Evolutionary conservation across 2,113 vertebrate species (phyloP).

Genomic region (Gavialis gangeticus): DNA sequence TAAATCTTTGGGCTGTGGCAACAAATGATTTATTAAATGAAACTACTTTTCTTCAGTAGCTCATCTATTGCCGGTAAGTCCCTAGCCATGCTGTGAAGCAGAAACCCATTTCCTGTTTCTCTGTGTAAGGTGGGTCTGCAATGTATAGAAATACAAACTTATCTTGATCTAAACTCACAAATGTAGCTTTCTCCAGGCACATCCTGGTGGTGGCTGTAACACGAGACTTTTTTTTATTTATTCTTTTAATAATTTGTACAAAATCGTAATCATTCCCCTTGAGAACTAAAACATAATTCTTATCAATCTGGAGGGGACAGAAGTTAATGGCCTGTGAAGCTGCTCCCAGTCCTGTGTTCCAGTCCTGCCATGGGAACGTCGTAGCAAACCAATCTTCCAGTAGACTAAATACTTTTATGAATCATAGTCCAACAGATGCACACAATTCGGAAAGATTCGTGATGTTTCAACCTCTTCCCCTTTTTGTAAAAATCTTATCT

Average conservation of each 20-base stretch:
- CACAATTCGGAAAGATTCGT: not conserved
- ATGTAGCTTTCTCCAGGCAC: accelerated
- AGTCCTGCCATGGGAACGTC: not conserved
- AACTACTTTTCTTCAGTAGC: not conserved
- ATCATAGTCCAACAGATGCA: not conserved
- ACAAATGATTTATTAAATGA: not conserved
- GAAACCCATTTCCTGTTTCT: not conserved
- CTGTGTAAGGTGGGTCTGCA: accelerated
- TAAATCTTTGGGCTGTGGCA: no score
- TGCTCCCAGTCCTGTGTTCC: no score
- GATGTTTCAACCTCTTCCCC: not conserved
- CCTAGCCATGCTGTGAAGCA: not conserved
- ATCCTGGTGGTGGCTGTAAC: not conserved
- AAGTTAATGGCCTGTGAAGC: no score
- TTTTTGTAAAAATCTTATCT: not conserved
- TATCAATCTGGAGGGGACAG: not conserved
- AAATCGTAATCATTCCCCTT: not conserved
- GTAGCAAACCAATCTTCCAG: not conserved
- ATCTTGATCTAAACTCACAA: not conserved
- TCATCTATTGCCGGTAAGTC: not conserved
- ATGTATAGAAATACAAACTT: accelerated
- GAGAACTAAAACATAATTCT: not conserved
- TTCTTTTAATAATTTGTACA: not conserved
- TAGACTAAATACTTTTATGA: not conserved
- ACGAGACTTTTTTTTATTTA: not conserved